These are phyloP conservation scores for Neosilurus hyrtlii DNA, from an alignment of 2,797 vertebrate species.

Conservation along the genomic window DNA sequence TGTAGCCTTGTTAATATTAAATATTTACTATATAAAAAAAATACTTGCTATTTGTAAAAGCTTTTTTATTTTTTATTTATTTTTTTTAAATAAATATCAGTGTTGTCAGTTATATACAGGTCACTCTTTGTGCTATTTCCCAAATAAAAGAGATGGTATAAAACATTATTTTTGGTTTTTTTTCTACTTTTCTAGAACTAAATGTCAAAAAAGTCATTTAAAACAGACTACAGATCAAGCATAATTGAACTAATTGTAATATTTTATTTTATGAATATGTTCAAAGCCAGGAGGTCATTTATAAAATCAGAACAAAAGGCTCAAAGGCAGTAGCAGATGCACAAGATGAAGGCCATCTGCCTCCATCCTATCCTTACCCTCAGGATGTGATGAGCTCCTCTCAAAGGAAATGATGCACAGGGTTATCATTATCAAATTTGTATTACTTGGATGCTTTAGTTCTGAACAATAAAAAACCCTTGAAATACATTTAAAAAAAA, in stretches of 20 bases:
- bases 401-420: constrained; percentile 17
- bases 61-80: too few species aligned
- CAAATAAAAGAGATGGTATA: not conserved
- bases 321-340: constrained; percentile 26
- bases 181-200: not conserved
- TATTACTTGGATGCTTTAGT: not conserved
- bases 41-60: not conserved
- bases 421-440: constrained; percentile 21
- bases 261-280: not conserved
- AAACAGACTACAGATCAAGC: not conserved
- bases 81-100: not conserved
- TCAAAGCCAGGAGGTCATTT: constrained; percentile 13
- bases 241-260: constrained; percentile 1
- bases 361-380: not conserved
- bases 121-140: not conserved
- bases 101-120: too few species aligned
- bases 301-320: constrained; percentile 27
- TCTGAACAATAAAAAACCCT: constrained; percentile 19
- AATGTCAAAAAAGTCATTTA: not conserved
- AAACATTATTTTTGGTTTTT: not conserved
- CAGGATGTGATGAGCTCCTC: constrained; percentile 11
- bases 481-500: constrained; percentile 25
- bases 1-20: not conserved
- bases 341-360: constrained; percentile 27
- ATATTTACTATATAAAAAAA: not conserved